A percentile compares a stretch with the other conserved stretches of the same genome.
phyloP scores from a whole-genome alignment of 1,140 invertebrate species.

The Luehdorfia chinensis region DNA sequence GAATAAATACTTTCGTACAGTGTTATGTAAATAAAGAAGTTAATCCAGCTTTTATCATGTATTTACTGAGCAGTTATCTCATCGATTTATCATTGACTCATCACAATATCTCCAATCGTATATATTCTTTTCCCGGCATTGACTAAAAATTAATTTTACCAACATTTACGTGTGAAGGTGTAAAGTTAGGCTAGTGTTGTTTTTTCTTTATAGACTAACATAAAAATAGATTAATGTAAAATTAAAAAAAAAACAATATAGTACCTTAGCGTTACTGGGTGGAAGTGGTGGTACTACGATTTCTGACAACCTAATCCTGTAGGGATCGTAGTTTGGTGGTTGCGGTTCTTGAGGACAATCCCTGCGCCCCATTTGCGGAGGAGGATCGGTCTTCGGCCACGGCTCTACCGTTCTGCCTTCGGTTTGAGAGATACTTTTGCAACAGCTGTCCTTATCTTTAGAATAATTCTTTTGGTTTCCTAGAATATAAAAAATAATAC shows the following conservation, averaged over 20 bases:
- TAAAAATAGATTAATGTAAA: neutral
- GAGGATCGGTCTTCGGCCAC: conserved; percentile 51
- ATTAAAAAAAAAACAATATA: neutral
- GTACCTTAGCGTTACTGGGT: conserved; percentile 54
- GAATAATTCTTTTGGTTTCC: conserved; percentile 38
- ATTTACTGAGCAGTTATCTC: no score
- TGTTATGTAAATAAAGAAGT: no score
- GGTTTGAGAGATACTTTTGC: conserved; percentile 42
- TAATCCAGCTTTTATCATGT: no score
- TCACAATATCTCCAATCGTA: no score
- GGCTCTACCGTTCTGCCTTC: conserved; percentile 43
- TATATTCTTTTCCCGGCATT: no score
- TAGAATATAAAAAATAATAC: no score
- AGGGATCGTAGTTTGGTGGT: conserved; percentile 58
- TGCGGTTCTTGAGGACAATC: conserved; percentile 43
- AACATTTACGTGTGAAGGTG: no score
- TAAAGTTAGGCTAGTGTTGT: no score
- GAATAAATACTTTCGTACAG: no score
- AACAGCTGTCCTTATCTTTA: conserved; percentile 39
- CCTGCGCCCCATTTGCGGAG: conserved; percentile 38
- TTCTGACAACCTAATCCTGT: conserved; percentile 60
- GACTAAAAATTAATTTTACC: no score
- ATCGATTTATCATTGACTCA: no score
- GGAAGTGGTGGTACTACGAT: conserved; percentile 52
- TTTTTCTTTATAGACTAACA: no score